A percentile compares a stretch with the other conserved stretches of the same genome.
These are phyloP conservation scores for Salvelinus fontinalis DNA, from an alignment of 2,113 vertebrate species.

Conservation along the genomic window DNA sequence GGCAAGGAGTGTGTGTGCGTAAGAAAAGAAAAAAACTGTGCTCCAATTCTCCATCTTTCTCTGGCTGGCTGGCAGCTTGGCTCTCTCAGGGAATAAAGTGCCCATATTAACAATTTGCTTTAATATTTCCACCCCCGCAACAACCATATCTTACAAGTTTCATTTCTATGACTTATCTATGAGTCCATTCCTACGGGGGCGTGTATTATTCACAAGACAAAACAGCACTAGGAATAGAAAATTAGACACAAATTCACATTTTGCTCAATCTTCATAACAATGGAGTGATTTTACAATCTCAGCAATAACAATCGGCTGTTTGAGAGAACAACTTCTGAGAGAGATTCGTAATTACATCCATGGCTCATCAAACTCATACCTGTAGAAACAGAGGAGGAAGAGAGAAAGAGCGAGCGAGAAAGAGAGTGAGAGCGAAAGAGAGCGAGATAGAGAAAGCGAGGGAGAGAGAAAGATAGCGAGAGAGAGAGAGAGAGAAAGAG, in stretches of 20 bases:
- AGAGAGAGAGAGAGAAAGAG: accelerated
- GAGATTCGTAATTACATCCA: constrained; percentile 32
- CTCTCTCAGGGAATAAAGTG: constrained; percentile 39
- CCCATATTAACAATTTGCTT: constrained; percentile 22
- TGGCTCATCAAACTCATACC: constrained; percentile 21
- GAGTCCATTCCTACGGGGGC: background rate
- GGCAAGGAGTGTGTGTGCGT: background rate
- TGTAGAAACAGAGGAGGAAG: background rate
- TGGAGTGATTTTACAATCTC: constrained; percentile 27
- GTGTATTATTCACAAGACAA: constrained; percentile 13
- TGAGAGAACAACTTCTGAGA: constrained; percentile 7
- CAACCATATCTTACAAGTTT: constrained; percentile 23
- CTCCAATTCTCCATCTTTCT: constrained; percentile 7
- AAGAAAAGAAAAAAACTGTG: background rate
- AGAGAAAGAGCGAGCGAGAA: too few relatives aligned
- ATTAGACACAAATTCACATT: constrained; percentile 5
- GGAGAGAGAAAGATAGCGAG: too few relatives aligned
- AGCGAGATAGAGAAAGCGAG: too few relatives aligned
- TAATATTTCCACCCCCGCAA: constrained; percentile 25
- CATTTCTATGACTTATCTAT: constrained; percentile 24
- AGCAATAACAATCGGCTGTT: constrained; percentile 2
- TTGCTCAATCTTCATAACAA: too few relatives aligned
- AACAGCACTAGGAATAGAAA: constrained; percentile 22
- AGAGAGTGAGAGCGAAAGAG: too few relatives aligned
- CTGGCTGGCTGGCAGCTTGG: constrained; percentile 5